Evolutionary conservation across 2,888 invertebrate genomes (phyloP).

Genomic region (Pseudeuparius sepicola): DNA sequence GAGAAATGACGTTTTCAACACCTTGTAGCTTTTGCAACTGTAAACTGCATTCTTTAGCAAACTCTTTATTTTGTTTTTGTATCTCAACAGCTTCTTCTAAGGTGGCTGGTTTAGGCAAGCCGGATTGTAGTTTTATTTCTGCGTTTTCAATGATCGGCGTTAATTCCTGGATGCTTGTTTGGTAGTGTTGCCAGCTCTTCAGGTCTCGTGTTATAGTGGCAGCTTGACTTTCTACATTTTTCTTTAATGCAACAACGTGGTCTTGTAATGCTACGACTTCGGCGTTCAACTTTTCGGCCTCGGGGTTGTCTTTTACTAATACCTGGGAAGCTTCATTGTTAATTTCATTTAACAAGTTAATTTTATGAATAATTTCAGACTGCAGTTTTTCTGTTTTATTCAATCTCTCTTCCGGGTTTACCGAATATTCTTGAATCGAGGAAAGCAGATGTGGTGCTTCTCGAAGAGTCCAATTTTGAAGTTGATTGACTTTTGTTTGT

Average conservation of each 20-base stretch:
- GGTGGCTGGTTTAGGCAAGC: conserved; percentile 63
- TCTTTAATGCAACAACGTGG: conserved; percentile 65
- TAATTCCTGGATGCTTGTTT: conserved; percentile 65
- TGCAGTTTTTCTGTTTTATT: conserved; percentile 66
- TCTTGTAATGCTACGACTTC: conserved; percentile 68
- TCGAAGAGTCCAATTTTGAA: conserved; percentile 73
- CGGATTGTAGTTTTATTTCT: conserved; percentile 66
- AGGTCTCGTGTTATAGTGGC: conserved; percentile 68
- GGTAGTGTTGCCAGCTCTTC: conserved; percentile 77
- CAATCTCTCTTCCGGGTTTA: conserved; percentile 77
- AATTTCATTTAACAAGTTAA: conserved; percentile 59
- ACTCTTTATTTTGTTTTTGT: conserved; percentile 58
- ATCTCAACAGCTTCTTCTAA: conserved; percentile 74
- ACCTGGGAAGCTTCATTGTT: conserved; percentile 63
- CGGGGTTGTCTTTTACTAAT: conserved; percentile 53
- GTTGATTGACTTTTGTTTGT: conserved; percentile 62
- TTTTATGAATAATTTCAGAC: conserved; percentile 65
- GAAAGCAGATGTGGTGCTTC: conserved; percentile 66
- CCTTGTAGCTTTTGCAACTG: conserved; percentile 66
- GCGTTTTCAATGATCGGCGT: conserved; percentile 85
- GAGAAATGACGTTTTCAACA: conserved; percentile 62
- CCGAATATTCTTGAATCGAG: conserved; percentile 62
- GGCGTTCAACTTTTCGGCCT: conserved; percentile 62
- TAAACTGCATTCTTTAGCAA: conserved; percentile 69
- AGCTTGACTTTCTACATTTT: conserved; percentile 66